Evolutionary conservation across 1,140 invertebrate genomes (phyloP).

Genomic region (Colletes latitarsis): DNA sequence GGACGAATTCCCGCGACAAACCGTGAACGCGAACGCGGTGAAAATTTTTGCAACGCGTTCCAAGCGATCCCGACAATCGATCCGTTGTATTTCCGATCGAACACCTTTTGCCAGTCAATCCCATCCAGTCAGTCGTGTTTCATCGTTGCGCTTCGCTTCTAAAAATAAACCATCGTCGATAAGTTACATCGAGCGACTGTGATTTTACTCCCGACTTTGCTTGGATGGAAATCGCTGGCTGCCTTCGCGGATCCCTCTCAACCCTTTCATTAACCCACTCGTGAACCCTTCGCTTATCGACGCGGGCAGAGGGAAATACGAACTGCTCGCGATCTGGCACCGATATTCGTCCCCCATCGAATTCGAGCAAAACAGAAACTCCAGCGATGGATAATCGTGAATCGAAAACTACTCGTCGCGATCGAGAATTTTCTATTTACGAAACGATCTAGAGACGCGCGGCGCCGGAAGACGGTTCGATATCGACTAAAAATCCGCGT

Average conservation of each 20-base stretch:
- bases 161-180: background rate
- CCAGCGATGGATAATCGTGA: no score
- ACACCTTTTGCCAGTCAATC: background rate
- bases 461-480: no score
- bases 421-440: no score
- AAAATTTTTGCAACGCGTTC: no score
- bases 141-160: background rate
- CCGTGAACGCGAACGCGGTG: no score
- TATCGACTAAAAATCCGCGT: no score
- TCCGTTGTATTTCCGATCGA: no score
- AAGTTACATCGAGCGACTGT: background rate
- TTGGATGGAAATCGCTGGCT: slow-evolving; percentile 1
- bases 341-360: background rate
- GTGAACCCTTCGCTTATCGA: background rate
- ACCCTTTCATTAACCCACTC: background rate
- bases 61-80: no score
- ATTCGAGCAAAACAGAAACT: background rate
- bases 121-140: background rate
- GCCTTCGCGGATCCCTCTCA: background rate
- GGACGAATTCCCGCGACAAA: background rate
- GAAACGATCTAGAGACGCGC: no score
- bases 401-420: no score
- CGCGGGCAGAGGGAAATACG: background rate
- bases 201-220: background rate
- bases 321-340: background rate